phyloP scores from a whole-genome alignment of 2,797 vertebrate genomes.

The Tympanoctomys barrerae region DNA sequence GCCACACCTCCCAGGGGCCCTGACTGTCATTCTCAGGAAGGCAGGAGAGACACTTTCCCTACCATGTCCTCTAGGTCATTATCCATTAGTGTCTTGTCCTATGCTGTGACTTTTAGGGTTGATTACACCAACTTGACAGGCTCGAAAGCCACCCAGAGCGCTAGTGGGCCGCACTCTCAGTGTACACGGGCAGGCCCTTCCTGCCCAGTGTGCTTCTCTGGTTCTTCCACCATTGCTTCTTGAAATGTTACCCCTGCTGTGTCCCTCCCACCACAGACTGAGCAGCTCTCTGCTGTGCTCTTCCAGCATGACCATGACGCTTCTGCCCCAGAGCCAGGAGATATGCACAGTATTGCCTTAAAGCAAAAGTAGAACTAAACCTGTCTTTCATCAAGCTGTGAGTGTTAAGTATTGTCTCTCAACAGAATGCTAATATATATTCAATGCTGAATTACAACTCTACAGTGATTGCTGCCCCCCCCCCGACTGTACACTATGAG shows the following conservation, averaged over 20 bases:
- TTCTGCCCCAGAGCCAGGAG: not conserved
- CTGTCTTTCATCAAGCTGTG: not conserved
- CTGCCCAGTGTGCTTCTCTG: not conserved
- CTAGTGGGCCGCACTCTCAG: not conserved
- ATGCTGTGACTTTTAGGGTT: not conserved
- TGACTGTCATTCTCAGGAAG: not conserved
- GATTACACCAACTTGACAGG: not conserved
- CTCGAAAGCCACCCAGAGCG: not conserved
- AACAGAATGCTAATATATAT: not conserved
- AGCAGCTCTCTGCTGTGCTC: not conserved
- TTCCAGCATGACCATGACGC: not conserved
- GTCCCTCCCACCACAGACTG: not conserved
- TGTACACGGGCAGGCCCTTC: not conserved
- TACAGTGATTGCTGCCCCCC: accelerated
- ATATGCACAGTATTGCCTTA: not conserved
- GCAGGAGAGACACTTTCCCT: not conserved
- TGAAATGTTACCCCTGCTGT: not conserved
- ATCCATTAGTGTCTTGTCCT: not conserved
- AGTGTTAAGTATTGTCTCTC: not conserved
- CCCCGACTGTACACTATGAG: not conserved
- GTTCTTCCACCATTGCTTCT: not conserved
- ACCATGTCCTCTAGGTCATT: not conserved
- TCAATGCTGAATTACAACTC: not conserved
- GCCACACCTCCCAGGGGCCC: not conserved
- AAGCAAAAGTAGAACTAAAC: not conserved